Evolutionary conservation across 2,888 invertebrate species (phyloP).

Genomic region (Cordilura impudica): DNA sequence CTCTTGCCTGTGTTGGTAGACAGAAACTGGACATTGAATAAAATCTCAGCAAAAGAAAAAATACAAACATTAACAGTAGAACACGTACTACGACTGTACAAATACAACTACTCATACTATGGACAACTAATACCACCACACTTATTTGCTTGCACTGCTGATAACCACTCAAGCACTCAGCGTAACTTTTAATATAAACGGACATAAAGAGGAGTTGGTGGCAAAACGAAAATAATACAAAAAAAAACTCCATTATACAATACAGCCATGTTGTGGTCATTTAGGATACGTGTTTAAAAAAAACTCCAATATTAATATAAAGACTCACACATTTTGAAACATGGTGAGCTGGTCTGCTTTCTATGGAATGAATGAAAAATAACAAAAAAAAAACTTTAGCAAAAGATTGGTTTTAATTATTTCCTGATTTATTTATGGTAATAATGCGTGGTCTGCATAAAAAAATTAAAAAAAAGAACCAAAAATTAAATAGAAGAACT

Average conservation of each 20-base stretch:
- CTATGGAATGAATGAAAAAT: too few relatives aligned
- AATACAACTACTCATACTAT: neutral
- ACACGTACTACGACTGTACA: slow-evolving; percentile 31
- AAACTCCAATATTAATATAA: slow-evolving; percentile 36
- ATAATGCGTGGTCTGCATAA: slow-evolving; percentile 61
- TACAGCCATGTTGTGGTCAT: slow-evolving; percentile 56
- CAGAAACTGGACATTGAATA: neutral
- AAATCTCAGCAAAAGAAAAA: neutral
- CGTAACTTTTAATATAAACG: slow-evolving; percentile 19
- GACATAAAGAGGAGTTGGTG: slow-evolving; percentile 47
- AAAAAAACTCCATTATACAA: slow-evolving; percentile 19
- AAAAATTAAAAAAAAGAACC: slow-evolving; percentile 1
- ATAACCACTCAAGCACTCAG: slow-evolving; percentile 7
- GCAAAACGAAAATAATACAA: slow-evolving; percentile 25
- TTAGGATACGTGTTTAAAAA: slow-evolving; percentile 49
- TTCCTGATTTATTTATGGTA: slow-evolving; percentile 63
- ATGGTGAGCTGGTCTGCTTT: neutral
- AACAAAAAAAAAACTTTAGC: slow-evolving; percentile 20
- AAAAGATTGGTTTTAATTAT: slow-evolving; percentile 61
- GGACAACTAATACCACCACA: neutral
- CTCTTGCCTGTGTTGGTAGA: neutral
- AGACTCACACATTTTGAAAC: slow-evolving; percentile 8
- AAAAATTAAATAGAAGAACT: too few relatives aligned
- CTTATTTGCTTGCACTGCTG: neutral
- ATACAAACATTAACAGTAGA: slow-evolving; percentile 8